Evolutionary conservation across 2,113 vertebrate genomes (phyloP).

Genomic region (Eublepharis macularius): DNA sequence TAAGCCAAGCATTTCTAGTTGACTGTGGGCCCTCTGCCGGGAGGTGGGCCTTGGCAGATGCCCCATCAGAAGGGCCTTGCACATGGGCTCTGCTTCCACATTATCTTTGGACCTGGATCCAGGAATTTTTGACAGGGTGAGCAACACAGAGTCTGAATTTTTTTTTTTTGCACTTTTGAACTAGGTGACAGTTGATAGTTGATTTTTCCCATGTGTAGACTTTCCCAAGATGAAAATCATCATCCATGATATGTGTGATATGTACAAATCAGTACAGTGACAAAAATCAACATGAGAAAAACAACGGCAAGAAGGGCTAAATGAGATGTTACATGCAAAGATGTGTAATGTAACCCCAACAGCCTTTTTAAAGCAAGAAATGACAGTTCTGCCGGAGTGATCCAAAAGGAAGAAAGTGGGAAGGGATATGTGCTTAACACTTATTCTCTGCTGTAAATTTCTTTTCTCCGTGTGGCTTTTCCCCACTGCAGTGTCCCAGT

Average conservation of each 20-base stretch:
- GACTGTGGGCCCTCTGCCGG: no score
- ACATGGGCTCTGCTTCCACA: not conserved
- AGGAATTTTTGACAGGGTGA: not conserved
- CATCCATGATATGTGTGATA: not conserved
- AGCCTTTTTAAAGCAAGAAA: no score
- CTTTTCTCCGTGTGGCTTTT: not conserved
- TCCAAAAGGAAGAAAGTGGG: not conserved
- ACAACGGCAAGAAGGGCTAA: not conserved
- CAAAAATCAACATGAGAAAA: not conserved
- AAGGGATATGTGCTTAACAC: not conserved
- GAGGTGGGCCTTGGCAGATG: no score
- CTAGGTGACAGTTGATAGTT: not conserved
- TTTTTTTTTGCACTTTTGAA: not conserved
- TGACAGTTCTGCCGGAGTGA: not conserved
- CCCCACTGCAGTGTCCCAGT: not conserved
- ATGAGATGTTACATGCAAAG: not conserved
- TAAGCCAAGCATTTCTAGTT: no score
- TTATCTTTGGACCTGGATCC: not conserved
- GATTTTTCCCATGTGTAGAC: not conserved
- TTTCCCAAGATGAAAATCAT: not conserved
- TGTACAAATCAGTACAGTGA: not conserved
- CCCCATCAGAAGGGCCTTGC: no score
- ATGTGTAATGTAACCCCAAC: not conserved
- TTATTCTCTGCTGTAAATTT: not conserved
- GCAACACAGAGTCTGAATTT: not conserved